These are phyloP conservation scores for Mystacides longicornis DNA, from an alignment of 2,888 invertebrate species.

Conservation along the genomic window DNA sequence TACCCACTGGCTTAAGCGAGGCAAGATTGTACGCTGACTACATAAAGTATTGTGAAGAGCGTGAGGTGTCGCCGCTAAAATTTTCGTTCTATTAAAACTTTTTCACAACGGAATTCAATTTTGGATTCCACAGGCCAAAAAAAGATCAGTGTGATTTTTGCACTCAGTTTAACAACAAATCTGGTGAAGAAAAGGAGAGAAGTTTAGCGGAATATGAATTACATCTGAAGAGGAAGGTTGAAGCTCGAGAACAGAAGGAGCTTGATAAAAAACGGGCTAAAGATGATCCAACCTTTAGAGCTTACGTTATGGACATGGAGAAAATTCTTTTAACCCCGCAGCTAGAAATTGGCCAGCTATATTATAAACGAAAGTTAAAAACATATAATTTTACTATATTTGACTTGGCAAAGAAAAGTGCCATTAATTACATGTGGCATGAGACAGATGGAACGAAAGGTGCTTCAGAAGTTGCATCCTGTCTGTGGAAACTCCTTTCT, in stretches of 20 bases:
- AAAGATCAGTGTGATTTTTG: neutral
- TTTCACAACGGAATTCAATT: neutral
- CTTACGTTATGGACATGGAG: slow-evolving; percentile 5
- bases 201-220: neutral
- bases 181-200: neutral
- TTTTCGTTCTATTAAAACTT: neutral
- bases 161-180: neutral
- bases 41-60: slow-evolving; percentile 1
- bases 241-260: neutral
- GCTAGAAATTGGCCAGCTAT: slow-evolving; percentile 5
- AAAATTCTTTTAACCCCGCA: slow-evolving; percentile 7
- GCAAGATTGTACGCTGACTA: neutral
- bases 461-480: slow-evolving; percentile 5
- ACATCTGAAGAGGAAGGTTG: neutral
- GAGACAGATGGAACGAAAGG: slow-evolving; percentile 6
- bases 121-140: neutral
- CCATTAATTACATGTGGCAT: slow-evolving; percentile 8
- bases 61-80: neutral
- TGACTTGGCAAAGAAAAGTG: neutral
- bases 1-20: slow-evolving; percentile 1
- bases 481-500: neutral
- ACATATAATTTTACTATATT: neutral
- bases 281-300: neutral
- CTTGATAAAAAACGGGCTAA: neutral
- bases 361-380: slow-evolving; percentile 1